Conservation (phyloP, 2,888 invertebrate species). For the Protonemura montana region DNA sequence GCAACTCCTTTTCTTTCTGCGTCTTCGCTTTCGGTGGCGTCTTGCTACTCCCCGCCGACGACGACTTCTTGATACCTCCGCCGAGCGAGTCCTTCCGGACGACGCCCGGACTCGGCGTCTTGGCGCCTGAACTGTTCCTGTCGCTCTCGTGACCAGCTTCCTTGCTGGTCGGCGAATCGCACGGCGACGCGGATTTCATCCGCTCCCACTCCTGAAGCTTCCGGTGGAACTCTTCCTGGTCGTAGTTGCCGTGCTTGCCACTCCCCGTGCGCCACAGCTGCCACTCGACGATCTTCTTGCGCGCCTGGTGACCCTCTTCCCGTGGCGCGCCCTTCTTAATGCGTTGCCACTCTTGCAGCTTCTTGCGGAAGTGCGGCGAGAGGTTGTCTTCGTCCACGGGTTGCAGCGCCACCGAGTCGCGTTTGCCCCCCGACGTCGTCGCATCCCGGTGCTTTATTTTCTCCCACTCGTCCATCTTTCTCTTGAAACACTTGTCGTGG, state of each 20-base stretch:
- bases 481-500: constrained; percentile 58
- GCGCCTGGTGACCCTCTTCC: constrained; percentile 52
- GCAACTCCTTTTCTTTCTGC: constrained; percentile 63
- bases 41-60: constrained; percentile 55
- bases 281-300: constrained; percentile 67
- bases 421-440: neutral
- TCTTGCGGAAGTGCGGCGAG: constrained; percentile 82
- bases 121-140: constrained; percentile 54
- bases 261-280: constrained; percentile 49
- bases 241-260: constrained; percentile 50
- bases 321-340: constrained; percentile 64
- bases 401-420: constrained; percentile 36
- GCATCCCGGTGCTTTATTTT: constrained; percentile 55
- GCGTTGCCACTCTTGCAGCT: constrained; percentile 86
- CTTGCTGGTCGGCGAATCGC: constrained; percentile 60
- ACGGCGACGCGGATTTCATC: constrained; percentile 71
- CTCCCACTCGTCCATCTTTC: constrained; percentile 65
- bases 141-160: constrained; percentile 27
- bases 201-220: constrained; percentile 77
- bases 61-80: constrained; percentile 54
- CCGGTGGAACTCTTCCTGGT: constrained; percentile 59
- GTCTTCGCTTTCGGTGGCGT: constrained; percentile 53
- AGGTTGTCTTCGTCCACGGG: constrained; percentile 69
- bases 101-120: constrained; percentile 59
- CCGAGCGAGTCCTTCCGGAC: constrained; percentile 50